Evolutionary conservation across 2,113 vertebrate species (phyloP).

Genomic region (Butorides virescens): DNA sequence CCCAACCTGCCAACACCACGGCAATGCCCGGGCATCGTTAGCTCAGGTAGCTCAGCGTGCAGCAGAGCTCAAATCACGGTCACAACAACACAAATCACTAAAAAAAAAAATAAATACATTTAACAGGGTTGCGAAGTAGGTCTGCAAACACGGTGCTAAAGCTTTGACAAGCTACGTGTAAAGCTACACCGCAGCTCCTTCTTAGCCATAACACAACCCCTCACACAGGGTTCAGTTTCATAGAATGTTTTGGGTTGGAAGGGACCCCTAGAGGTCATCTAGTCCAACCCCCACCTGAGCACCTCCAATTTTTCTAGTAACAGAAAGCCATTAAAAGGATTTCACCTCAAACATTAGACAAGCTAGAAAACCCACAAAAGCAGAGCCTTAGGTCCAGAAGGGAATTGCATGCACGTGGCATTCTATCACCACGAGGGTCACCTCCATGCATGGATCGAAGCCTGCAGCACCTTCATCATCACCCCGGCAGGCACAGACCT

Average conservation of each 20-base stretch:
- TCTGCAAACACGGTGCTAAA: neutral
- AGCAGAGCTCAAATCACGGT: neutral
- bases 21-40: accelerated
- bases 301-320: too few species aligned
- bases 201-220: neutral
- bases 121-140: accelerated
- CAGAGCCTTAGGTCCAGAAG: neutral
- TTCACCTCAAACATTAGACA: neutral
- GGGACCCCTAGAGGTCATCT: too few species aligned
- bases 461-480: accelerated
- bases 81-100: neutral
- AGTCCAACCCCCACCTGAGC: too few species aligned
- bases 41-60: accelerated
- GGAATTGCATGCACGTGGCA: accelerated
- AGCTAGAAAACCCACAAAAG: neutral
- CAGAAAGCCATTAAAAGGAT: neutral
- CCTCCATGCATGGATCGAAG: accelerated
- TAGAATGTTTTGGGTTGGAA: too few species aligned
- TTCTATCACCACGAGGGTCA: accelerated
- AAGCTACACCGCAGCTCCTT: accelerated
- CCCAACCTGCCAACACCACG: neutral
- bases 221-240: accelerated
- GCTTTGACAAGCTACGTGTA: accelerated
- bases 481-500: neutral
- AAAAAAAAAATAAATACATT: too few species aligned